phyloP scores from a whole-genome alignment of 2,113 vertebrate species.

The Gallinago media region DNA sequence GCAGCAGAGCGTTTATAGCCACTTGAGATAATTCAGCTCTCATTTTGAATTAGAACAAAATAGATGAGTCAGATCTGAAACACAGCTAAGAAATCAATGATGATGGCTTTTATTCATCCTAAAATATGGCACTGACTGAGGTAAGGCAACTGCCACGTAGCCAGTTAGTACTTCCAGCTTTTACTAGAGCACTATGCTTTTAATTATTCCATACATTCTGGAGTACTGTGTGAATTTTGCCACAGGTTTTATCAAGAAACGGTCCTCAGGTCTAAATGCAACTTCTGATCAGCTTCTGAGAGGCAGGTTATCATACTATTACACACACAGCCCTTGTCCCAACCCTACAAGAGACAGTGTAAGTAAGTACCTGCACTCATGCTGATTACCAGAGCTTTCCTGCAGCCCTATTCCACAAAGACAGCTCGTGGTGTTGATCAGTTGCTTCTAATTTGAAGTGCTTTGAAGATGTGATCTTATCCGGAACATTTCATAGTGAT shows the following conservation, averaged over 20 bases:
- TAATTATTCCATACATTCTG: accelerated
- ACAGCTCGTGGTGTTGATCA: neutral
- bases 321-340: neutral
- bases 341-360: neutral
- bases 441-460: neutral
- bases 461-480: neutral
- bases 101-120: neutral
- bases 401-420: neutral
- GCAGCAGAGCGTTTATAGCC: neutral
- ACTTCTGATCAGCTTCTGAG: neutral
- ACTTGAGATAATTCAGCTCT: neutral
- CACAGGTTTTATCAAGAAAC: neutral
- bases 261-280: neutral
- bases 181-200: neutral
- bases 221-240: neutral
- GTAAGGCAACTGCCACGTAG: neutral
- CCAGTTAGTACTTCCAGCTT: neutral
- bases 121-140: neutral
- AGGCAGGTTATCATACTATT: neutral
- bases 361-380: neutral
- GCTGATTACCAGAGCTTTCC: neutral
- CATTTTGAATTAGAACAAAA: neutral
- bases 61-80: conserved; percentile 16
- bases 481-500: neutral
- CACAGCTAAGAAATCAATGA: neutral